Percentiles rank a stretch among this genome's conserved stretches.
Evolutionary conservation across 2,113 vertebrate genomes (phyloP).

Genomic region (Andinoacara biseriatus): DNA sequence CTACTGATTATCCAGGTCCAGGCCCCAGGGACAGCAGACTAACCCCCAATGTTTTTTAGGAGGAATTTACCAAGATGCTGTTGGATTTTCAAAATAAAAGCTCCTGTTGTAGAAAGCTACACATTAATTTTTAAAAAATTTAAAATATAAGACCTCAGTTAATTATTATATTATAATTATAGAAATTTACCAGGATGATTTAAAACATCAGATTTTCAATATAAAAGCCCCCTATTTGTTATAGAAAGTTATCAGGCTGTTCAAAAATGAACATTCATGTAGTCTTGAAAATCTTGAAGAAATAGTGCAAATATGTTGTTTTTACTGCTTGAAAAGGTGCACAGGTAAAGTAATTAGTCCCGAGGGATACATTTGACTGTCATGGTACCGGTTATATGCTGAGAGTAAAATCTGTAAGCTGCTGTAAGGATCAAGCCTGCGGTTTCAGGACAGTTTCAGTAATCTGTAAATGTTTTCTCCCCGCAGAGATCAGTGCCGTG

Average conservation of each 20-base stretch:
- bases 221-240: not conserved
- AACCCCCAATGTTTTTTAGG: not conserved
- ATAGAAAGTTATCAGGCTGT: not conserved
- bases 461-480: not conserved
- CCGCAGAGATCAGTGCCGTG: conserved; percentile 85
- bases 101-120: accelerated
- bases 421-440: not conserved
- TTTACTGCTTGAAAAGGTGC: too few relatives aligned
- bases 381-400: too few relatives aligned
- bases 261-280: not conserved
- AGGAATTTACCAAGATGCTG: too few relatives aligned
- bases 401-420: not conserved
- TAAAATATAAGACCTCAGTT: not conserved
- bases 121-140: accelerated
- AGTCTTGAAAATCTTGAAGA: too few relatives aligned
- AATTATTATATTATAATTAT: too few relatives aligned
- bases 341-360: too few relatives aligned
- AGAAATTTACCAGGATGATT: not conserved
- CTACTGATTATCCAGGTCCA: not conserved
- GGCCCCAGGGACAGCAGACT: not conserved
- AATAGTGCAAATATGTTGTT: too few relatives aligned
- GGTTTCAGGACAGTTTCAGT: not conserved
- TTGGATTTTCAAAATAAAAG: too few relatives aligned
- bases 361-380: too few relatives aligned
- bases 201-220: not conserved